Percentiles rank a stretch among this genome's conserved stretches.
Conservation (phyloP, 2,113 vertebrate genomes). For the Xiphorhynchus elegans region DNA sequence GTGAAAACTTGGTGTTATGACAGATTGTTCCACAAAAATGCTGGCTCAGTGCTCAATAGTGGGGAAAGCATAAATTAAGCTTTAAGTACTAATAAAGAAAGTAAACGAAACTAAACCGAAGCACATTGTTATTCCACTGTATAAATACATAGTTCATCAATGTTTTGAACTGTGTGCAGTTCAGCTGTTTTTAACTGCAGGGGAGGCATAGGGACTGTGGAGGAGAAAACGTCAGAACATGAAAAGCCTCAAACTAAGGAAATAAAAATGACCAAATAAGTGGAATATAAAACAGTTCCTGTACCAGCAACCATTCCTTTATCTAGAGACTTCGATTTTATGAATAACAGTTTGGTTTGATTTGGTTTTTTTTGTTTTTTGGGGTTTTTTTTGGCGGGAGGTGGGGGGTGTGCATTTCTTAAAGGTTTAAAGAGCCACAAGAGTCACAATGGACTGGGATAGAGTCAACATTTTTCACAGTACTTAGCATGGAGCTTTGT, state of each 20-base stretch:
- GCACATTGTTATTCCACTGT: neutral
- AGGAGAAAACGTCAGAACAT: neutral
- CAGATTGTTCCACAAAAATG: neutral
- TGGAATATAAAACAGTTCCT: too few relatives aligned
- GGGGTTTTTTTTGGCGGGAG: too few relatives aligned
- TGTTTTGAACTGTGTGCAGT: neutral
- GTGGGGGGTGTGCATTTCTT: neutral
- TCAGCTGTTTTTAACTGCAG: neutral
- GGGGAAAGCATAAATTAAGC: neutral
- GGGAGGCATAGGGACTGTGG: neutral
- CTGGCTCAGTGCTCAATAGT: neutral
- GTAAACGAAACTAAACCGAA: neutral
- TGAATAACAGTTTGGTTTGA: too few relatives aligned
- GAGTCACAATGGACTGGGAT: neutral
- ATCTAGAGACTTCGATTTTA: too few relatives aligned
- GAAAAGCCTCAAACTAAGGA: neutral
- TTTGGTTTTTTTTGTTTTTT: too few relatives aligned
- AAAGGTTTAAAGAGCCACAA: neutral
- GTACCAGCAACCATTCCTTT: too few relatives aligned
- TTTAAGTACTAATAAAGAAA: neutral
- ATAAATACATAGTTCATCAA: neutral
- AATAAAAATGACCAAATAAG: neutral
- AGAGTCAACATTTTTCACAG: neutral
- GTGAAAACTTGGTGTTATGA: neutral
- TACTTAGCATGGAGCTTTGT: neutral